These are phyloP conservation scores for Muscina levida DNA, from an alignment of 2,888 invertebrate species.

Conservation along the genomic window DNA sequence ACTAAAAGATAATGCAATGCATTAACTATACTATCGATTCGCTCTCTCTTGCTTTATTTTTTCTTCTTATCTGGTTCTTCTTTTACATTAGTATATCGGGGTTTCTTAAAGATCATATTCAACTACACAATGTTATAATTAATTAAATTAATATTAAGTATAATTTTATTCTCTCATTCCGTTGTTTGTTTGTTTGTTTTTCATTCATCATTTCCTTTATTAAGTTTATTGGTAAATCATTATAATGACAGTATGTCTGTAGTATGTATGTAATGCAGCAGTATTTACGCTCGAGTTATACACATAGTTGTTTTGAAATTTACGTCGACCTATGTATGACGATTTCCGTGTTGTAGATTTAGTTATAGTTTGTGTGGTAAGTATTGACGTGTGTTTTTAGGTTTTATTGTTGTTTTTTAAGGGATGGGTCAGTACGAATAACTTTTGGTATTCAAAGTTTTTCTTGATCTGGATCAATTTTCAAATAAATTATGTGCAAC, in stretches of 20 bases:
- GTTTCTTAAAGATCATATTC: conserved; percentile 34
- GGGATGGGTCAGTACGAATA: conserved; percentile 14
- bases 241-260: conserved; percentile 55
- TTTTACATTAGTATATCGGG: background rate
- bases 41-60: conserved; percentile 28
- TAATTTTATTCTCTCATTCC: conserved; percentile 38
- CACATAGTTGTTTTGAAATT: conserved; percentile 39
- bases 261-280: conserved; percentile 40
- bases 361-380: conserved; percentile 29
- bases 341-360: conserved; percentile 34
- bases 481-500: too few species aligned
- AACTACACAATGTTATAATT: conserved; percentile 59
- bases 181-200: conserved; percentile 44
- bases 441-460: too few species aligned
- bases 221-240: too few species aligned
- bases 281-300: conserved; percentile 50
- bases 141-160: conserved; percentile 38
- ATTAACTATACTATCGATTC: conserved; percentile 52
- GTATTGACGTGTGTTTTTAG: conserved; percentile 20
- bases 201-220: too few species aligned
- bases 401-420: conserved; percentile 35
- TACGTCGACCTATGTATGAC: background rate
- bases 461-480: too few species aligned
- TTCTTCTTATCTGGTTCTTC: conserved; percentile 18
- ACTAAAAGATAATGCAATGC: conserved; percentile 60